A percentile compares a stretch with the other conserved stretches of the same genome.
These are phyloP conservation scores for Frankliniella fusca DNA, from an alignment of 2,888 invertebrate genomes.

Conservation along the genomic window DNA sequence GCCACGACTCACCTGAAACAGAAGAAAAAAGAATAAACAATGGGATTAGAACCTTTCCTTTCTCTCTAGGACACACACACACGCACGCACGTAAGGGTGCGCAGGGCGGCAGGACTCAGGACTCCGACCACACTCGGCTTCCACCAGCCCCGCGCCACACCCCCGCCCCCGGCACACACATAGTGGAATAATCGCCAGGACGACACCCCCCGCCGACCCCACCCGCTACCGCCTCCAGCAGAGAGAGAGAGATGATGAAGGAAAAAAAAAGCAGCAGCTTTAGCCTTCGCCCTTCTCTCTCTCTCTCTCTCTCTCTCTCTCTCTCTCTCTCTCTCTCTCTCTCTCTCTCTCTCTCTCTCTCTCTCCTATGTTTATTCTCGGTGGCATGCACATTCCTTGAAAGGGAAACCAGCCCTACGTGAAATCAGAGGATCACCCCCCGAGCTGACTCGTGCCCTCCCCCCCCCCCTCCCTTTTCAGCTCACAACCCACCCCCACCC, in stretches of 20 bases:
- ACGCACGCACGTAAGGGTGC: not conserved
- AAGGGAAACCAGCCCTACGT: conserved; percentile 22
- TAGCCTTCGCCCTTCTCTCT: not conserved
- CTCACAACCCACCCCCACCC: not conserved
- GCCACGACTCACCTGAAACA: no score
- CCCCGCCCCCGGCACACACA: not conserved
- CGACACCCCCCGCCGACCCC: not conserved
- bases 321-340: not conserved
- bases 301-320: conserved; percentile 9
- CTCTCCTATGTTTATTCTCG: not conserved
- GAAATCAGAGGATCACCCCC: conserved; percentile 11
- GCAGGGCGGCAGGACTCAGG: not conserved
- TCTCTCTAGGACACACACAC: not conserved
- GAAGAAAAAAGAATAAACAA: no score
- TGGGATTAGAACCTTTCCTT: not conserved
- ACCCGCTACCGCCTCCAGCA: not conserved
- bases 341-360: not conserved
- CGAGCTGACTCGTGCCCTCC: not conserved
- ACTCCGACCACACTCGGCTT: not conserved
- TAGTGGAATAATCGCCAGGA: not conserved
- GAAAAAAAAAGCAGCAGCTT: not conserved
- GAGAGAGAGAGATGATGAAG: not conserved
- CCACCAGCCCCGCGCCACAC: no score
- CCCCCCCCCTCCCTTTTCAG: no score
- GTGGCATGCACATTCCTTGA: conserved; percentile 1